phyloP scores from a whole-genome alignment of 2,888 invertebrate species.

The Coenonympha glycerion region DNA sequence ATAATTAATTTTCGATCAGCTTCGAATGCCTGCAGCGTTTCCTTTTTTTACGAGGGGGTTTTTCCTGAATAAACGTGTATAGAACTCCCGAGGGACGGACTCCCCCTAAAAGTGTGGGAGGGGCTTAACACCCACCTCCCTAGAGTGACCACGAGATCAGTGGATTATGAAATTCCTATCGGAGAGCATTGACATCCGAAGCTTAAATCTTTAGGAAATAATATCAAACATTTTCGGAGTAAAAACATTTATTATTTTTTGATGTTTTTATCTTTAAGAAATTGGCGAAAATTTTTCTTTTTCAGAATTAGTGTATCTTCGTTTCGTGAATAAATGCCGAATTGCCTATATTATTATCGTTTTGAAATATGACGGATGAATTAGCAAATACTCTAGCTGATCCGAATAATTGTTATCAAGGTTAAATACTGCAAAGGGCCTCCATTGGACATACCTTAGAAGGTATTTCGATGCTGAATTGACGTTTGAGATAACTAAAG shows the following conservation, averaged over 20 bases:
- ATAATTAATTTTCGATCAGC: conserved; percentile 70
- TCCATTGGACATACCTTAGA: not conserved
- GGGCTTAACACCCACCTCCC: conserved; percentile 31
- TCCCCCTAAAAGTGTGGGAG: conserved; percentile 39
- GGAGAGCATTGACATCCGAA: conserved; percentile 9
- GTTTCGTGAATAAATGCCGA: no score
- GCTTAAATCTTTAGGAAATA: conserved; percentile 6
- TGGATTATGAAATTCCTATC: conserved; percentile 62
- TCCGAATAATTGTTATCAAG: not conserved
- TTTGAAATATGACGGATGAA: not conserved
- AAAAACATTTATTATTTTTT: no score
- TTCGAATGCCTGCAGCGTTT: conserved; percentile 52
- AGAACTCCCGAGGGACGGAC: conserved; percentile 37
- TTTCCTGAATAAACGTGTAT: conserved; percentile 62
- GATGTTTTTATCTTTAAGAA: no score
- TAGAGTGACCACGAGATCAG: conserved; percentile 60
- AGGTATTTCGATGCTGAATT: not conserved
- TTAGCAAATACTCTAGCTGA: not conserved
- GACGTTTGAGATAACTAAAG: not conserved
- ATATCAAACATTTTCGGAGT: no score
- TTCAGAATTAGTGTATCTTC: no score
- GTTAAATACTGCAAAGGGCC: not conserved
- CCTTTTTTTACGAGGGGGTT: conserved; percentile 47
- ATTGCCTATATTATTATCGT: no score
- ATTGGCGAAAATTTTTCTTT: no score